These are phyloP conservation scores for Clarias gariepinus DNA, from an alignment of 2,113 vertebrate species.

Conservation along the genomic window DNA sequence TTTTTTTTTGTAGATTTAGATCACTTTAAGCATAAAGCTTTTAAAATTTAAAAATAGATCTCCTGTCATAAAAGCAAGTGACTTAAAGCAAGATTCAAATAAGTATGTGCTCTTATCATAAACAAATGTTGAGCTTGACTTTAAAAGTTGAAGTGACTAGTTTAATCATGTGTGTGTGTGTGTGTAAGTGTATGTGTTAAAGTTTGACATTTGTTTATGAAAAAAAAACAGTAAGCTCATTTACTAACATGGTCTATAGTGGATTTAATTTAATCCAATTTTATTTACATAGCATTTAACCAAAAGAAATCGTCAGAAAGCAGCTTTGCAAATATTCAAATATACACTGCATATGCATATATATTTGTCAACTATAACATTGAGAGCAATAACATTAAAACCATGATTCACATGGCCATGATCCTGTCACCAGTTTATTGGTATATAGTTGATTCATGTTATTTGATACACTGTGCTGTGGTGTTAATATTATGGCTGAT, in stretches of 20 bases:
- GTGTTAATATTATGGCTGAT: too few relatives aligned
- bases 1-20: neutral
- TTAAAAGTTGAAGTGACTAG: neutral
- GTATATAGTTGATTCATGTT: too few relatives aligned
- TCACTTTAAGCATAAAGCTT: neutral
- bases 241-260: neutral
- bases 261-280: neutral
- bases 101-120: neutral
- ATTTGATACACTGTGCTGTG: too few relatives aligned
- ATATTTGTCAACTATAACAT: too few relatives aligned
- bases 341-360: too few relatives aligned
- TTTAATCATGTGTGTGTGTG: neutral
- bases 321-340: neutral
- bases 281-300: neutral
- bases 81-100: neutral
- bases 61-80: neutral
- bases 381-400: too few relatives aligned
- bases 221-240: neutral
- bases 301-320: neutral
- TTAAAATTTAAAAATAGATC: neutral
- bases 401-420: too few relatives aligned
- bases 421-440: too few relatives aligned
- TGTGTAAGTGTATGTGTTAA: neutral
- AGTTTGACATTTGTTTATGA: neutral
- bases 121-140: neutral